These are phyloP conservation scores for Rhinichthys osculus DNA, from an alignment of 2,797 vertebrate species.

Conservation along the genomic window DNA sequence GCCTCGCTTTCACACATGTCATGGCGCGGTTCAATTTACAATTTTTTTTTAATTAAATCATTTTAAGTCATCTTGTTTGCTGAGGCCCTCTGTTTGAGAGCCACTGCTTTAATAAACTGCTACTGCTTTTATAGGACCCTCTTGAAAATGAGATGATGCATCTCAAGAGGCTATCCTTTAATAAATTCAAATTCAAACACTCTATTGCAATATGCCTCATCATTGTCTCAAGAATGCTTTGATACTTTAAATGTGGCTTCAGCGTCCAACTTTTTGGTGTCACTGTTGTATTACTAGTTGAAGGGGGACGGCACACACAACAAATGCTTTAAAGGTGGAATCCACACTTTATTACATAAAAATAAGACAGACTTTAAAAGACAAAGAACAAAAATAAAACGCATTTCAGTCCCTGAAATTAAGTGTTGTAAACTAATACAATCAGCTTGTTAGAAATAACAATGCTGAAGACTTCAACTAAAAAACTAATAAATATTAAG, in stretches of 20 bases:
- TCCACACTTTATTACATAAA: constrained; percentile 67
- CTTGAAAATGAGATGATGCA: too few relatives aligned
- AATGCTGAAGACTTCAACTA: constrained; percentile 5
- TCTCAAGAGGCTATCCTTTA: too few relatives aligned
- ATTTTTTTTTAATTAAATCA: too few relatives aligned
- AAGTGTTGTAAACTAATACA: constrained; percentile 18
- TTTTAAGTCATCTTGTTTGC: background rate
- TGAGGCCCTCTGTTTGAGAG: background rate
- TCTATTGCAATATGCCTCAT: too few relatives aligned
- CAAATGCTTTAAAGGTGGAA: constrained; percentile 33
- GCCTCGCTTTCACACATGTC: background rate
- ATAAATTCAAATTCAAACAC: background rate
- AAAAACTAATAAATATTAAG: constrained; percentile 15
- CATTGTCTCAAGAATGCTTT: background rate
- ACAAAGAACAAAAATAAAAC: constrained; percentile 15
- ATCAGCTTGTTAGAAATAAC: constrained; percentile 25
- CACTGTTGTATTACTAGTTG: background rate
- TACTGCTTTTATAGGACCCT: too few relatives aligned
- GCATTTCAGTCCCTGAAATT: constrained; percentile 3
- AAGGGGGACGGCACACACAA: background rate
- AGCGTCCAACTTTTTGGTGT: too few relatives aligned
- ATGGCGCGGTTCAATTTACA: too few relatives aligned
- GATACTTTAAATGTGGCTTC: background rate
- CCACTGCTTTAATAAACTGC: background rate
- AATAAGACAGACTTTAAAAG: constrained; percentile 40